phyloP scores from a whole-genome alignment of 2,888 invertebrate species.

The Amphipyra tragopoginis region DNA sequence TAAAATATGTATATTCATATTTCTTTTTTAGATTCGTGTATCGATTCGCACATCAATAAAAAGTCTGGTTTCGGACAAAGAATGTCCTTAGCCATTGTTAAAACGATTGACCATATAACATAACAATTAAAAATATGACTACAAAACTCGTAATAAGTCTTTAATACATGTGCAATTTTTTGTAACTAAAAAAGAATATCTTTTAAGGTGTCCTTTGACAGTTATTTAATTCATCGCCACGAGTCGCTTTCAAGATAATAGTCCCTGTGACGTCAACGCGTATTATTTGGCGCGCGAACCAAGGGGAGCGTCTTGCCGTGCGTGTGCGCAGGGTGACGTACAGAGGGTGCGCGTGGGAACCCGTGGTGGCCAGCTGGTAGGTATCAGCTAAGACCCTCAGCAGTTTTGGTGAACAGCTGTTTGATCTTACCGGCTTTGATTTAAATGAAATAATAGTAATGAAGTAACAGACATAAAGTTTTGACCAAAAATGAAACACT shows the following conservation, averaged over 20 bases:
- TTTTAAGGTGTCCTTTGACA: conserved; percentile 22
- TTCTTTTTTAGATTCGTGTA: background rate
- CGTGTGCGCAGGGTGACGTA: conserved; percentile 62
- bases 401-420: conserved; percentile 73
- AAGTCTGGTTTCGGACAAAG: background rate
- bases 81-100: conserved; percentile 3
- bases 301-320: conserved; percentile 64
- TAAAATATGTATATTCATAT: conserved; percentile 6
- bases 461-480: conserved; percentile 2
- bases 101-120: conserved; percentile 9
- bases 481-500: background rate
- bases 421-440: conserved; percentile 49
- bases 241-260: conserved; percentile 69
- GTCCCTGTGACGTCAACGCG: conserved; percentile 71
- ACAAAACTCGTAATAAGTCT: conserved; percentile 24
- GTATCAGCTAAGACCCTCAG: conserved; percentile 72
- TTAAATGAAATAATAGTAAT: conserved; percentile 41
- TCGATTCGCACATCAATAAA: conserved; percentile 5
- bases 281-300: conserved; percentile 56
- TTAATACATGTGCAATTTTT: conserved; percentile 15
- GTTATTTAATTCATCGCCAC: conserved; percentile 73
- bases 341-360: conserved; percentile 85
- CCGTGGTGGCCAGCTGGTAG: conserved; percentile 84
- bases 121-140: conserved; percentile 18
- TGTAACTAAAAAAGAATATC: background rate